Evolutionary conservation across 2,888 invertebrate species (phyloP), one percentile per base, ranked within the genome.

Genomic region (Seira ritae): DNA sequence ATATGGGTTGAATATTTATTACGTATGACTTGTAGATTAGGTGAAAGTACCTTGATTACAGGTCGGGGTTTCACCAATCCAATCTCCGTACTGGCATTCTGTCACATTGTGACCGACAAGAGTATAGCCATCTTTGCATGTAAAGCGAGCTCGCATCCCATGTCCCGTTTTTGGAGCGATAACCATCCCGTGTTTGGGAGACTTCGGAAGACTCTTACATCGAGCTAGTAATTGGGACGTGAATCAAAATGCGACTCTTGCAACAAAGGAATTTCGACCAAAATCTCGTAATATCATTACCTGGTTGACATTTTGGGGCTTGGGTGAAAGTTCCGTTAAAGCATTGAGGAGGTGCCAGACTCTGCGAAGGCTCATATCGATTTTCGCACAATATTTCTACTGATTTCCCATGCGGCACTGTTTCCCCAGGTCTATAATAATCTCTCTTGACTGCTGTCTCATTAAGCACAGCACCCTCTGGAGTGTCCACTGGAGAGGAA

Each of bases 121-220:
- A 84, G 94, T 94, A 90, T 93, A 99, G 0, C 99, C 99, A 89
- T 98, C 98, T 89, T 96, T 96, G 90, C 99, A 99, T 87, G 95
- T 94, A 91, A 97, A 99, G 31, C 96, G 92, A 0, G 99, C 99
- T 90, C 95, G 95, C 95, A 97, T 97, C 0, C 98, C 97, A 90
- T 99, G 99, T 86, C 97, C 96, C n/a, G 97, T 97, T 90, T 98
- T 98, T 0, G 98, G 97, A 0, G 98, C 99, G 80, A 99, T 95
- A 2, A 98, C 97, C 94, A 98, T 96, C 0, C 99, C 98, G 89
- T 98, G 95, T 75, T 96, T 95, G 0, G 99, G 97, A 1, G 94
- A 92, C 84, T 93, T 94, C 0, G 98, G 98, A 92, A 97, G 94
- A 89, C 91, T 91, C 90, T 96, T 96, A 90, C 98, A 97, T 31